Evolutionary conservation across 2,797 vertebrate genomes (phyloP).

Genomic region (Melanotaenia maccullochi): DNA sequence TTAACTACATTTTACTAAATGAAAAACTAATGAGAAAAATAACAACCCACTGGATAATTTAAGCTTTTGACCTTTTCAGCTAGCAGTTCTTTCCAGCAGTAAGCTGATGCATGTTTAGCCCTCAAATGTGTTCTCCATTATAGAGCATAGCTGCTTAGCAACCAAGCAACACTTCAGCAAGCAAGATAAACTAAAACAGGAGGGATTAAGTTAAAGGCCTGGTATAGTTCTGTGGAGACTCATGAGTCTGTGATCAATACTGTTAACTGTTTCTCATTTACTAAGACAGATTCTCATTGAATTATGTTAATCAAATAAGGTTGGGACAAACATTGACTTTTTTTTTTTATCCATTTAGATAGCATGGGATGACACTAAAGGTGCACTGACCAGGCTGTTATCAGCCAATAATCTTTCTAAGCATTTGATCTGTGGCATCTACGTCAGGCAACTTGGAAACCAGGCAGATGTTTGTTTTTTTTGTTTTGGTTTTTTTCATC

Average conservation of each 20-base stretch:
- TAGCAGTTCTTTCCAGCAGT: conserved; percentile 40
- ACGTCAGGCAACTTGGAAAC: too few relatives aligned
- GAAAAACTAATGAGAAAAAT: conserved; percentile 10
- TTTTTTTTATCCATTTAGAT: not conserved
- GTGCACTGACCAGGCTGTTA: not conserved
- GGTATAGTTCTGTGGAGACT: conserved; percentile 15
- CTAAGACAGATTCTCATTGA: not conserved
- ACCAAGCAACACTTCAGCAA: conserved; percentile 64
- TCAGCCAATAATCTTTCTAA: not conserved
- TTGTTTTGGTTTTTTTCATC: not conserved
- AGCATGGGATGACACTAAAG: not conserved
- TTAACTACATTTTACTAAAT: not conserved
- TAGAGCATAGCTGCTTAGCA: conserved; percentile 68
- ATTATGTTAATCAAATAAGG: too few relatives aligned
- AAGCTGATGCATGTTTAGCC: conserved; percentile 41
- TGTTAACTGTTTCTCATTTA: conserved; percentile 6
- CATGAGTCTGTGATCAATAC: not conserved
- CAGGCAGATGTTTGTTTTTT: not conserved
- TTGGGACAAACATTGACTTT: not conserved
- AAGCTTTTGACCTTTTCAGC: conserved; percentile 56
- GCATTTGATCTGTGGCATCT: not conserved
- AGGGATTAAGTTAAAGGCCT: conserved; percentile 26
- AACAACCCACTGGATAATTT: conserved; percentile 20
- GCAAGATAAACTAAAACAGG: conserved; percentile 21
- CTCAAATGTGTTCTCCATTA: conserved; percentile 47